Evolutionary conservation across 1,140 invertebrate species (phyloP), one percentile per base, ranked within the genome.

Genomic region (Drosophila arawakana): DNA sequence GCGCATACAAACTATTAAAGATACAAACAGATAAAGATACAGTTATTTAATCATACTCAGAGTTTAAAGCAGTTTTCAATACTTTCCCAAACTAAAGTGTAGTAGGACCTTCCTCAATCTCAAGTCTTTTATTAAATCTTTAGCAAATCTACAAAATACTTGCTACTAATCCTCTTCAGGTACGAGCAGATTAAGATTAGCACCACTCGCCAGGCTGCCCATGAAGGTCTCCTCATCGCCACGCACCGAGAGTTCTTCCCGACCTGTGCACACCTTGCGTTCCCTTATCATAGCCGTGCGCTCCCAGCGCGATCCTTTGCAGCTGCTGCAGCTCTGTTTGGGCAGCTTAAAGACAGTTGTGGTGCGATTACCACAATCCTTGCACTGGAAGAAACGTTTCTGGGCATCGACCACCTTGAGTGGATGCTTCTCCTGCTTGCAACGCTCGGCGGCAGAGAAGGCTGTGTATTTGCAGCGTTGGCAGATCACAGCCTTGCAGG

Each of bases 331-430:
- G 65, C 95, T 94, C 62, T 94, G 93, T 25, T 95, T 93, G 1
- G 98, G 98, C 47, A 98, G 93, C 70, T 96, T 94, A 35, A 97
- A 95, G 21, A 98, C 93, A 46, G 95, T 95, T 49, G 95, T 94
- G 3, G 96, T 97, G 78, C 97, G 94, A 82, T 97, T 96, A 35
- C 95, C 95, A 93, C 98, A 99, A 86, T 97, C 95, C 21, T 94
- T 94, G 93, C 98, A 99, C 92, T 97, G 96, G 92, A 98, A 99
- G 92, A 98, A 99, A 69, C 97, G 94, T 86, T 98, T 98, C 13
- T 95, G 94, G 0, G 96, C 95, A 89, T 97, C 95, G 8, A 96
- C 94, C 1, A 96, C 94, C 92, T 95, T 96, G 0, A 98, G 83
- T 0, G 94, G 94, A 93, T 99, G 98, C 43, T 94, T 93, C 80